Base-by-base conservation (phyloP, 2,797 vertebrate species). In the Epinephelus malabaricus region DNA sequence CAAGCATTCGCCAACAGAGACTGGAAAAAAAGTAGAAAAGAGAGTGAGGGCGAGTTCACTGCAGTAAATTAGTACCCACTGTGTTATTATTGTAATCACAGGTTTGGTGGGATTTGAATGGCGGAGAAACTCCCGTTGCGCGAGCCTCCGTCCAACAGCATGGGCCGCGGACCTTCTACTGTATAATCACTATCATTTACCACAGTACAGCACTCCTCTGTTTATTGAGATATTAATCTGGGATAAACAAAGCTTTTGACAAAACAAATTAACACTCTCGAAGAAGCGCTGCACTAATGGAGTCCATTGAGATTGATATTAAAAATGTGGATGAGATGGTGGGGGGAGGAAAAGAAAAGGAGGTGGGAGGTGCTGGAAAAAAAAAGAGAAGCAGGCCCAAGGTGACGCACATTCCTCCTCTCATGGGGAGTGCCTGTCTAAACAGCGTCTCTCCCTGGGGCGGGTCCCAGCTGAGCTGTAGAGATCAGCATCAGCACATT, bases 181-280 rank as follows among this genome's bases (percentile, higher is more conserved):
- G 84, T 88, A 92, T 95, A 95, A 95, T 95, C 95, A 95, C 91
- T 89, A 94, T 95, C 92, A 96, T 95, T 91, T 94, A 94, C 90
- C 88, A 86, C 86, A 83, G 85, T 86, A 75, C 88, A 89, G 84
- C 83, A 81, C 89, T 85, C 78, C 91, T 88, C 88, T 91, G 92
- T 94, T 94, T 94, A 94, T 94, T 95, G 92, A 93, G 93, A 94
- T 94, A 94, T 95, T 94, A 95, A 94, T 94, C 90, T 90, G 88
- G 89, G 92, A 93, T 92, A 96, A 95, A 95, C 95, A 95, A 94
- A 93, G 92, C 91, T 93, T 95, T 92, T 90, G 92, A 95, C 93
- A 94, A 95, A 95, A 93, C 92, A 94, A 95, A 95, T 94, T 92
- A 95, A 93, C 91, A 82, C 90, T 81, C 85, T 81, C 78, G 88